Evolutionary conservation across 1,140 invertebrate genomes (phyloP), one percentile per base, ranked within the genome.

Genomic region (Drosophila seguyi): DNA sequence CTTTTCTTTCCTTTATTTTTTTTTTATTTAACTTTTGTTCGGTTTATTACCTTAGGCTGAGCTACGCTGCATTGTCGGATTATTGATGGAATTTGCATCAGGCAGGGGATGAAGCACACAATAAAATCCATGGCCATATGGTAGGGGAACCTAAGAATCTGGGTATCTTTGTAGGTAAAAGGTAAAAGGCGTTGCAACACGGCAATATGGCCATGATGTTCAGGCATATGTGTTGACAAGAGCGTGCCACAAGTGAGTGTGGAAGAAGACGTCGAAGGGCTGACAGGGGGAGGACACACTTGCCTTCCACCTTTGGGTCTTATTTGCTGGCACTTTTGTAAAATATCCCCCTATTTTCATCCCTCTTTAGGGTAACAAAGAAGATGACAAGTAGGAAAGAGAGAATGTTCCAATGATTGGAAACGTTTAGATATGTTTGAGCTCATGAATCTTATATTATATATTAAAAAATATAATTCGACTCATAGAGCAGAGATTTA

Each of bases 41-140:
- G 39, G 27, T 39, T 38, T n/a, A 48, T 16, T 27, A 48, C 3
- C 5, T 27, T 27, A 27, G 3, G 3, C 27, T 6, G 25, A 27
- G 27, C 27, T 3, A 3, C 52, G 52, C 44, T 72, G 57, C 57
- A 53, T 34, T 62, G 48, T 61, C 34, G 38, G 57, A 45, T 62
- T 69, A 45, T 66, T 67, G 66, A 69, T 66, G 69, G 67, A 50
- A 79, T 73, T 69, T 72, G 66, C 59, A 78, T 67, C 39, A 53
- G 62, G 16, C 25, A 25, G 25, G n/a, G n/a, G n/a, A n/a, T n/a
- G n/a, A n/a, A 25, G 2, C 2, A 25, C 25, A 25, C 27, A 27
- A 27, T n/a, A 27, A 27, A 27, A 25, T 25, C 25, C 25, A 25
- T 25, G 25, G 25, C 25, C 25, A 25, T 25, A 25, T 25, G 25